These are phyloP conservation scores for Ambastaia sidthimunki DNA, from an alignment of 2,797 vertebrate species.

Conservation along the genomic window DNA sequence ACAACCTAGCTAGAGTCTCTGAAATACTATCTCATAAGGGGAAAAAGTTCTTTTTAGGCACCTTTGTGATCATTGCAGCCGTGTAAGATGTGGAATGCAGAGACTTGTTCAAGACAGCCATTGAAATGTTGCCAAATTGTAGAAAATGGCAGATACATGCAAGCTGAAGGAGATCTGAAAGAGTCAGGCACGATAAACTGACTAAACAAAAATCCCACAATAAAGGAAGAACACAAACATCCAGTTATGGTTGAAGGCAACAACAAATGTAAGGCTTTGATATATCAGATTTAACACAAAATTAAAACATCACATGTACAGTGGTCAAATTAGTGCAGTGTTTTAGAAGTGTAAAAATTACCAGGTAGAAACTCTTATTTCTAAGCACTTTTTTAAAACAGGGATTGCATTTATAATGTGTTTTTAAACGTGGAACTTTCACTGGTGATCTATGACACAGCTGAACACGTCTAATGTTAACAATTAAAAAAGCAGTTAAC, in stretches of 20 bases:
- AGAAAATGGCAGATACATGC: slow-evolving; percentile 61
- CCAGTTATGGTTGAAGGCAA: slow-evolving; percentile 67
- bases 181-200: slow-evolving; percentile 71
- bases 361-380: slow-evolving; percentile 65
- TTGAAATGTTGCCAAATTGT: slow-evolving; percentile 57
- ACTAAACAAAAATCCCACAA: slow-evolving; percentile 19
- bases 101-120: slow-evolving; percentile 63
- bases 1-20: slow-evolving; percentile 65
- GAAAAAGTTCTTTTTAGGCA: slow-evolving; percentile 75
- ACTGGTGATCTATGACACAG: slow-evolving; percentile 20
- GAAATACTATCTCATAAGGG: slow-evolving; percentile 70
- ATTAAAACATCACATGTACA: slow-evolving; percentile 64
- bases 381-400: slow-evolving; percentile 53
- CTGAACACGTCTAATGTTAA: slow-evolving; percentile 4
- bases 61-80: slow-evolving; percentile 79
- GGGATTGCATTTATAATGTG: slow-evolving; percentile 66
- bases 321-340: slow-evolving; percentile 73
- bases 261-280: slow-evolving; percentile 87
- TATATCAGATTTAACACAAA: slow-evolving; percentile 77
- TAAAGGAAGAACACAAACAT: slow-evolving; percentile 5
- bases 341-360: slow-evolving; percentile 74
- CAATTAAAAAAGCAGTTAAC: neutral
- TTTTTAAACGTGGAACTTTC: slow-evolving; percentile 84
- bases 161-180: slow-evolving; percentile 48
- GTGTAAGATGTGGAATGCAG: slow-evolving; percentile 78